Evolutionary conservation across 2,113 vertebrate species (phyloP).

Genomic region (Papio anubis): DNA sequence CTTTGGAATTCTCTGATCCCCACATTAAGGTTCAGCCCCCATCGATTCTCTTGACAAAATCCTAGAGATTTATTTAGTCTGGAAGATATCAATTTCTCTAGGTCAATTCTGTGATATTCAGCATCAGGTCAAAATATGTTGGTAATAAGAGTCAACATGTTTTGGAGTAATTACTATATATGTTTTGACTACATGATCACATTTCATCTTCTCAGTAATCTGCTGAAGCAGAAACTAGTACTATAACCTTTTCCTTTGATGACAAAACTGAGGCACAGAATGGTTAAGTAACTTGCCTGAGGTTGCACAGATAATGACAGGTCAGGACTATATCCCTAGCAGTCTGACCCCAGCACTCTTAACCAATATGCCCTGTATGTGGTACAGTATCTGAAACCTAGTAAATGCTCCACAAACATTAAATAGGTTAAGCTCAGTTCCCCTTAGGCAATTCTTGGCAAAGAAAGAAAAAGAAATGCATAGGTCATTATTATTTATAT

Average conservation of each 20-base stretch:
- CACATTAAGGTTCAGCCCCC: neutral
- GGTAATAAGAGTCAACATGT: neutral
- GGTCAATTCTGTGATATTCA: neutral
- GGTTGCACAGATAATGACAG: neutral
- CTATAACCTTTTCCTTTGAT: neutral
- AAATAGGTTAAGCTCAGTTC: neutral
- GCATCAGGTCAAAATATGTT: neutral
- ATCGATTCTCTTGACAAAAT: neutral
- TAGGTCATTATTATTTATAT: conserved; percentile 7
- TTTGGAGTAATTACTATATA: neutral
- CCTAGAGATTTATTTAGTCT: neutral
- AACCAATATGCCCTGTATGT: neutral
- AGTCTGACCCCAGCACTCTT: neutral
- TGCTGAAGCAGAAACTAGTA: neutral
- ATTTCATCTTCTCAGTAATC: neutral
- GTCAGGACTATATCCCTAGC: neutral
- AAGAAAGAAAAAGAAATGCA: neutral
- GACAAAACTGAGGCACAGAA: neutral
- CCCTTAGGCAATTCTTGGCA: neutral
- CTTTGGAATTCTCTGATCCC: neutral
- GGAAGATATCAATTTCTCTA: neutral
- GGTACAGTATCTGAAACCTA: neutral
- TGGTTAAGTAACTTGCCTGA: neutral
- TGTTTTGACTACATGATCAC: neutral
- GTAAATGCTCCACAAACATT: neutral